phyloP scores from a whole-genome alignment of 2,888 invertebrate species.

The Aproaerema taeniolella region DNA sequence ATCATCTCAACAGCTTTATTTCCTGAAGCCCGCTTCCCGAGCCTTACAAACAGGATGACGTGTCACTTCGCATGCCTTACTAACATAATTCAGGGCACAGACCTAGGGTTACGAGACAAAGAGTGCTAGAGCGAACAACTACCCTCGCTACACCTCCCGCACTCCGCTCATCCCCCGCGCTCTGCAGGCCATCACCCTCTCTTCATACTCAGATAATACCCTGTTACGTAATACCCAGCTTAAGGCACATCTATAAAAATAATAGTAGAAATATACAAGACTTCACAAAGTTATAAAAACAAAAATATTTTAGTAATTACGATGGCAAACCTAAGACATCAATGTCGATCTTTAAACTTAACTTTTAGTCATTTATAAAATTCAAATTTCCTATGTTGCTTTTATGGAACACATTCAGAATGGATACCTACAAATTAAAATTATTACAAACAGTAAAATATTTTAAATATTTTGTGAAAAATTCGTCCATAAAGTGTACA shows the following conservation, averaged over 20 bases:
- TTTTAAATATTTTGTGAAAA: no score
- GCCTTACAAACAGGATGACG: constrained; percentile 6
- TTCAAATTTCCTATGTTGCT: no score
- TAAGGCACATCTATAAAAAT: constrained; percentile 41
- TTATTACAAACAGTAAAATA: no score
- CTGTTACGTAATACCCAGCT: constrained; percentile 53
- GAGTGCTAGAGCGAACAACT: constrained; percentile 51
- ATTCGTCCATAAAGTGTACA: no score
- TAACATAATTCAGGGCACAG: constrained; percentile 40
- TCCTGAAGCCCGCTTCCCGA: constrained; percentile 1
- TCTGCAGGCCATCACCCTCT: constrained; percentile 43
- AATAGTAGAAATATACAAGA: no score
- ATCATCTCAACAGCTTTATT: constrained; percentile 12
- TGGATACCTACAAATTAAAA: no score
- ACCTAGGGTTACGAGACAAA: constrained; percentile 42
- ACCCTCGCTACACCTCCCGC: no score
- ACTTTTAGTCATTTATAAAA: no score
- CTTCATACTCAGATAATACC: constrained; percentile 45
- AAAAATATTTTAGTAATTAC: constrained; percentile 8
- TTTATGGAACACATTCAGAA: no score
- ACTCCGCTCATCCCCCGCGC: constrained; percentile 23
- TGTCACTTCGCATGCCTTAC: constrained; percentile 34
- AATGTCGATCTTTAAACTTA: no score
- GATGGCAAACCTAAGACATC: no score
- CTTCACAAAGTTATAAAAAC: no score